These are phyloP conservation scores for Rhinichthys klamathensis DNA, from an alignment of 2,113 vertebrate species.

Conservation along the genomic window DNA sequence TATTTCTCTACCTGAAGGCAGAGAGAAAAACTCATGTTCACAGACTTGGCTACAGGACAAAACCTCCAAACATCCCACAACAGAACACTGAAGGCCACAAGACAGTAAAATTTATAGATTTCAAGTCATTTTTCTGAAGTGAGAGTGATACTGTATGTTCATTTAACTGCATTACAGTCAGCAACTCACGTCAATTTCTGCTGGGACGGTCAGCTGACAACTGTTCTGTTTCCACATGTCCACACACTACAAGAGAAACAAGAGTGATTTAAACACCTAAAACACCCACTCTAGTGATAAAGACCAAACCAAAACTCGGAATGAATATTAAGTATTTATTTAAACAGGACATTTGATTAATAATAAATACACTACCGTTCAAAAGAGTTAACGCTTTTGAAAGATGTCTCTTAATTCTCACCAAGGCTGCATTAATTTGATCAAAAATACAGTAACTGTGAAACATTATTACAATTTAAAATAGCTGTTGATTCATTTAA, in stretches of 20 bases:
- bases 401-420: not conserved
- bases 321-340: no score
- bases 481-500: no score
- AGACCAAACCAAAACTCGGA: not conserved
- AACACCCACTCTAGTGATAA: not conserved
- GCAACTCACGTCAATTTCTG: conserved; percentile 95
- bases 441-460: not conserved
- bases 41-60: not conserved
- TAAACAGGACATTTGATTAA: not conserved
- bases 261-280: not conserved
- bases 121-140: not conserved
- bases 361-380: not conserved
- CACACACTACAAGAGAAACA: conserved; percentile 80
- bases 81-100: not conserved
- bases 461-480: not conserved
- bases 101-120: not conserved
- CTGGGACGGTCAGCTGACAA: conserved; percentile 87
- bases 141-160: no score
- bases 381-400: not conserved
- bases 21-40: conserved; percentile 48
- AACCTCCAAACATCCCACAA: not conserved
- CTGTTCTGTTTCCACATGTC: conserved; percentile 96
- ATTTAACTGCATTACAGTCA: not conserved
- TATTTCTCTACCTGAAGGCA: conserved; percentile 92
- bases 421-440: not conserved